These are phyloP conservation scores for Jacana jacana DNA, from an alignment of 2,113 vertebrate species.

Conservation along the genomic window DNA sequence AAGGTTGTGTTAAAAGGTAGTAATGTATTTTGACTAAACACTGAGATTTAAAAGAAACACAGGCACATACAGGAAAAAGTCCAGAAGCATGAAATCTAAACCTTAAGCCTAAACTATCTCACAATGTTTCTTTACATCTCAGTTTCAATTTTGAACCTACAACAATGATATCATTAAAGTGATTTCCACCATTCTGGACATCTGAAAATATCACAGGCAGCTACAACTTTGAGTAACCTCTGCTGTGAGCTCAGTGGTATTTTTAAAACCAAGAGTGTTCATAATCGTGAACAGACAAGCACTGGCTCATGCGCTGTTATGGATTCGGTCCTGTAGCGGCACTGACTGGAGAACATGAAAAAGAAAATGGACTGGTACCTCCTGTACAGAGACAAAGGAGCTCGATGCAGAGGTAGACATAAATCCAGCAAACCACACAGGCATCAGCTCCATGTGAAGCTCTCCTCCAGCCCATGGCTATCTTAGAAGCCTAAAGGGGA, in stretches of 20 bases:
- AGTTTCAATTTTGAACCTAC: not conserved
- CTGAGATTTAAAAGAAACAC: not conserved
- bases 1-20: not conserved
- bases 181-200: not conserved
- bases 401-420: not conserved
- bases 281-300: not conserved
- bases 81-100: not conserved
- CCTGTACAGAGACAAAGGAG: not conserved
- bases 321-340: not conserved
- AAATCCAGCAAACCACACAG: not conserved
- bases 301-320: not conserved
- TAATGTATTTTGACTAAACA: not conserved
- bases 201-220: not conserved
- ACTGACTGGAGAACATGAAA: not conserved
- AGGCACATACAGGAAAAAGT: not conserved
- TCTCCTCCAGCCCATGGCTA: not conserved
- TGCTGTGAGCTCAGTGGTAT: not conserved
- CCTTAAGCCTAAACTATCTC: not conserved
- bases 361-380: not conserved
- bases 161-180: not conserved
- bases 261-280: not conserved
- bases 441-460: rapidly evolving
- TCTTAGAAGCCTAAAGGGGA: not conserved
- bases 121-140: not conserved
- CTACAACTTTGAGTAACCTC: not conserved